These are phyloP conservation scores for Drosophila melanica DNA, from an alignment of 1,140 invertebrate genomes.

Conservation along the genomic window DNA sequence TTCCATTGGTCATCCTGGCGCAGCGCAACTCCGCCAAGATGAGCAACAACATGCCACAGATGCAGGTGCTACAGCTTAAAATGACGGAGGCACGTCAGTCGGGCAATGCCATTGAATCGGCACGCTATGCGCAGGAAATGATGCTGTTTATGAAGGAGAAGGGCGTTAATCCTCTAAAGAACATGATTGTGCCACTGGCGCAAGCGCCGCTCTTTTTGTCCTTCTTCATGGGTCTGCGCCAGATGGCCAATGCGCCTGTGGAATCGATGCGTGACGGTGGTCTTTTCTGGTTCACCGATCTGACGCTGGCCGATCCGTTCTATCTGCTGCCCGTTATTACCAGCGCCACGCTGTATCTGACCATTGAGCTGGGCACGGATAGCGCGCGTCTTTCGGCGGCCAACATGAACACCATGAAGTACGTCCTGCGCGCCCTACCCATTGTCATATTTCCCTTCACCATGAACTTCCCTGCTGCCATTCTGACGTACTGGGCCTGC, in stretches of 20 bases:
- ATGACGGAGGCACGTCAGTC: constrained; percentile 92
- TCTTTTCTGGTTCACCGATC: constrained; percentile 95
- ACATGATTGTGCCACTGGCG: constrained; percentile 90
- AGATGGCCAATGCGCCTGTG: constrained; percentile 94
- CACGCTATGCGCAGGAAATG: constrained; percentile 90
- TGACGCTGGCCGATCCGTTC: constrained; percentile 95
- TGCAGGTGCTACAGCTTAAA: constrained; percentile 91
- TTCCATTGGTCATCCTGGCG: constrained; percentile 92
- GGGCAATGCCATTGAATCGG: constrained; percentile 92
- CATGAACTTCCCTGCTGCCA: constrained; percentile 94
- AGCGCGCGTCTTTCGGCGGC: constrained; percentile 87
- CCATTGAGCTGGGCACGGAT: constrained; percentile 94
- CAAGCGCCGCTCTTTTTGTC: constrained; percentile 96
- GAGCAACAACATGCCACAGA: constrained; percentile 92
- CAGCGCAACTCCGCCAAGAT: constrained; percentile 92
- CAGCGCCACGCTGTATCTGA: constrained; percentile 90
- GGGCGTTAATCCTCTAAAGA: constrained; percentile 91
- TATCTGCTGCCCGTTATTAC: constrained; percentile 95
- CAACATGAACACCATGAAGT: constrained; percentile 89
- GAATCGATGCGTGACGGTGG: constrained; percentile 95
- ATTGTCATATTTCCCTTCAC: constrained; percentile 93
- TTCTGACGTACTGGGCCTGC: constrained; percentile 95
- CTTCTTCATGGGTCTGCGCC: constrained; percentile 92
- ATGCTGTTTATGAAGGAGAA: constrained; percentile 92
- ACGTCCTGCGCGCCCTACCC: constrained; percentile 90